phyloP scores from a whole-genome alignment of 2,113 vertebrate species.

The Myocastor coypus region DNA sequence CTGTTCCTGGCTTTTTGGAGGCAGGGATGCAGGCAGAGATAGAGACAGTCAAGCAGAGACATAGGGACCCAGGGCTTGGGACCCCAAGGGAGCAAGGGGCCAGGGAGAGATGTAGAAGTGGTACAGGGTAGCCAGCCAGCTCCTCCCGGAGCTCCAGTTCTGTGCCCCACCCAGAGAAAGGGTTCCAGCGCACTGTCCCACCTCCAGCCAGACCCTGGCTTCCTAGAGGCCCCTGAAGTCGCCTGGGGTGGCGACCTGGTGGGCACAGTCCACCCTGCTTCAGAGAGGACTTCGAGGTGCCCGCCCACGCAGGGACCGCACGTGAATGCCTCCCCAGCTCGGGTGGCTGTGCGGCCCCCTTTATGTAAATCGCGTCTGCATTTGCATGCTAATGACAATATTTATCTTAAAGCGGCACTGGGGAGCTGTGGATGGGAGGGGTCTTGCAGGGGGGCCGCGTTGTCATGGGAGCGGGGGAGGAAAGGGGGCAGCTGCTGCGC shows the following conservation, averaged over 20 bases:
- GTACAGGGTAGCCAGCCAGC: too few species aligned
- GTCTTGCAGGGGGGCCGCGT: neutral
- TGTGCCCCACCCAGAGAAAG: too few species aligned
- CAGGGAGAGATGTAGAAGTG: neutral
- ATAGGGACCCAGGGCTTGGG: neutral
- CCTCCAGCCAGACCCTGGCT: neutral
- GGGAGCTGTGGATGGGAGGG: neutral
- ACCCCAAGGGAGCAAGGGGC: neutral
- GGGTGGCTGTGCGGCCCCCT: neutral
- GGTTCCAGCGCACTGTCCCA: neutral
- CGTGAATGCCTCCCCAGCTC: neutral
- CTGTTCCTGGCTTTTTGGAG: neutral
- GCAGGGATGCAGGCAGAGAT: neutral
- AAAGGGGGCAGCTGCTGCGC: neutral
- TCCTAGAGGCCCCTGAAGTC: neutral
- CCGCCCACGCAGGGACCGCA: neutral
- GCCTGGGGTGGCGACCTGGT: neutral
- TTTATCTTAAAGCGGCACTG: conserved; percentile 80
- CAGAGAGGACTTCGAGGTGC: neutral
- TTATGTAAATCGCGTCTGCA: conserved; percentile 76
- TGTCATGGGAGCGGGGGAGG: conserved; percentile 55
- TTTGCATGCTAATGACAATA: conserved; percentile 85
- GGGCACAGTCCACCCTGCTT: neutral
- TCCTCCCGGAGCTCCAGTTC: neutral
- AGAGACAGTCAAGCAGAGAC: neutral